Conservation (phyloP, 1,140 invertebrate species). For the Ectropis grisescens region DNA sequence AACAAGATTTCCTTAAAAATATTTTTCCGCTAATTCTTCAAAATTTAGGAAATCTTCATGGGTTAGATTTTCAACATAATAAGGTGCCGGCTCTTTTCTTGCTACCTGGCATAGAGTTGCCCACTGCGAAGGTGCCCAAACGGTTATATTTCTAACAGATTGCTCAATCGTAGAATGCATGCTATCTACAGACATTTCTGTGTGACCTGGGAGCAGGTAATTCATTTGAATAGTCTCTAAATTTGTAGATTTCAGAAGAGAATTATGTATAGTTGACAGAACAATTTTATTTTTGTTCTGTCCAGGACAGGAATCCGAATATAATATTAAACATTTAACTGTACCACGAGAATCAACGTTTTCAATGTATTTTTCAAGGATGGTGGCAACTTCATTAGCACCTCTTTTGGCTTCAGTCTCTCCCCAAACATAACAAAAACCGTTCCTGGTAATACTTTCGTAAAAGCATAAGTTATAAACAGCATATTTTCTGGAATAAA, state of each 20-base stretch:
- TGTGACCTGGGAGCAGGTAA: conserved; percentile 16
- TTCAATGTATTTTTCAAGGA: conserved; percentile 9
- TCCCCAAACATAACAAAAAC: conserved; percentile 11
- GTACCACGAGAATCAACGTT: conserved; percentile 7
- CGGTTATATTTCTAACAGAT: conserved; percentile 7
- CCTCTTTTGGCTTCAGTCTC: conserved; percentile 10
- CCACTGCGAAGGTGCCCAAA: conserved; percentile 16
- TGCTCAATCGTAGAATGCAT: conserved; percentile 11
- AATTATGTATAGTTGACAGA: conserved; percentile 8
- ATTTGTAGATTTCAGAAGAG: conserved; percentile 7
- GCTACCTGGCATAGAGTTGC: conserved; percentile 8
- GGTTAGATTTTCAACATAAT: conserved; percentile 6
- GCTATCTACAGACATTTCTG: conserved; percentile 11
- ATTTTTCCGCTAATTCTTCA: conserved; percentile 9
- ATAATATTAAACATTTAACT: conserved; percentile 7
- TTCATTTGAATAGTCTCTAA: conserved; percentile 15
- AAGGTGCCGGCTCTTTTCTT: conserved; percentile 8
- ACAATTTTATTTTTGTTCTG: conserved; percentile 15
- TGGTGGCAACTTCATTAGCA: conserved; percentile 9
- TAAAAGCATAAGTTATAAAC: too few relatives aligned
- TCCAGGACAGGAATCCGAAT: conserved; percentile 13
- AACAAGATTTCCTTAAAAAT: conserved; percentile 10
- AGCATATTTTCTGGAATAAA: conserved; percentile 13
- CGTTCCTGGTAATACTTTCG: conserved; percentile 7
- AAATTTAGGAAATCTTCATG: conserved; percentile 9